Evolutionary conservation across 2,797 vertebrate species (phyloP), one percentile per base, ranked within the genome.

Genomic region (Knipowitschia caucasica): DNA sequence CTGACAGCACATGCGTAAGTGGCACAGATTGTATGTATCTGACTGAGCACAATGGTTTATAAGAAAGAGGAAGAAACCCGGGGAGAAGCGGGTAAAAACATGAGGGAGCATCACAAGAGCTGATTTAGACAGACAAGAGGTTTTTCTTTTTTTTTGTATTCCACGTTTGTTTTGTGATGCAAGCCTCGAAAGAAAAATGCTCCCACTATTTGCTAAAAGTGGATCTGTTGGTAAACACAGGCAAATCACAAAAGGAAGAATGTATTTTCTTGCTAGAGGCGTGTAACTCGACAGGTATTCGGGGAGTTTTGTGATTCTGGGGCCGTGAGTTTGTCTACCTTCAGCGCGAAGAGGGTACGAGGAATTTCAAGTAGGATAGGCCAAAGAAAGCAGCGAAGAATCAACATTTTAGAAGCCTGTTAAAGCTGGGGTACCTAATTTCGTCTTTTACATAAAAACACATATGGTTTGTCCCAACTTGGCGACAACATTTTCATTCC

Each of bases 61-160:
- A 53, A 52, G 63, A 62, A 66, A 75, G 63, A 60, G 4, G 45
- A 54, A n/a, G 57, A 43, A 50, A 52, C 57, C 56, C 31, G 67
- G 49, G 59, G 53, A 64, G 62, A 72, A 76, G 77, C 24, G 39
- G 81, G 77, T 23, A 36, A 47, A 42, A 77, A 70, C 75, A 82
- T 78, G 72, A 68, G 71, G 65, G 69, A 65, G 65, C 65, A 69
- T 82, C 58, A 62, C 50, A 71, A 54, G 38, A 70, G 75, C 54
- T 84, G 78, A 89, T 87, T 83, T 78, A 56, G 69, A 67, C 64
- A 80, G 85, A 87, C 84, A 83, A 77, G 72, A 73, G 62, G 68
- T 67, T 72, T 52, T 69, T 64, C n/a, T n/a, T n/a, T n/a, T n/a
- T n/a, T n/a, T n/a, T n/a, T n/a, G n/a, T n/a, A n/a, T n/a, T n/a